Conservation (phyloP, 2,113 vertebrate genomes). For the Poecilia latipinna region DNA sequence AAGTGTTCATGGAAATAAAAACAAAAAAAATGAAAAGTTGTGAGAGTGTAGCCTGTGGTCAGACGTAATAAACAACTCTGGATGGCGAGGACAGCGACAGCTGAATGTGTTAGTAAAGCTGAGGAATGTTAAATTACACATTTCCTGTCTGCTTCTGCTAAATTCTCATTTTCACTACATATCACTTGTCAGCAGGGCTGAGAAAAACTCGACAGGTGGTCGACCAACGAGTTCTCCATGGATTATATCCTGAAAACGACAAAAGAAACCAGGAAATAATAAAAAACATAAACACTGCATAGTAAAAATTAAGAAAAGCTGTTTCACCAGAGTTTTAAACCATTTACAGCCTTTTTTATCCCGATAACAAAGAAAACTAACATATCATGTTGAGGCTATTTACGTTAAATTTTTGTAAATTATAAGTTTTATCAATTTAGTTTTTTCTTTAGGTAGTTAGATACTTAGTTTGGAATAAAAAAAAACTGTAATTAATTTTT, state of each 20-base stretch:
- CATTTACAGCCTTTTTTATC: no score
- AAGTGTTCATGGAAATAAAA: no score
- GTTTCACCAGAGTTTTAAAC: background rate
- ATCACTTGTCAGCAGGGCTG: background rate
- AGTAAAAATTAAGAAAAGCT: background rate
- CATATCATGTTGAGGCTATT: no score
- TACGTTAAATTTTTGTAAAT: no score
- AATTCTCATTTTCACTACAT: background rate
- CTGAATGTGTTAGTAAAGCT: slow-evolving; percentile 55
- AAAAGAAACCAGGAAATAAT: background rate
- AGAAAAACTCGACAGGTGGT: background rate
- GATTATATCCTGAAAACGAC: background rate
- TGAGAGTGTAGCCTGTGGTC: background rate
- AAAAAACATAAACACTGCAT: background rate
- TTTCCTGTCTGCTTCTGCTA: slow-evolving; percentile 26
- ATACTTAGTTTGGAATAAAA: no score
- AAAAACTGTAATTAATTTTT: no score
- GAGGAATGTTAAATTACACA: slow-evolving; percentile 37
- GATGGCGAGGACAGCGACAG: slow-evolving; percentile 25
- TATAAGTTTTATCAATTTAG: no score
- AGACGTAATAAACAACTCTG: background rate
- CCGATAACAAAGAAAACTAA: no score
- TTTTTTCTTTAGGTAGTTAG: no score
- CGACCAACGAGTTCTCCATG: background rate
- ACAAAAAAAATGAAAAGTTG: background rate